Conservation (phyloP, 2,113 vertebrate species). For the Trachemys scripta region DNA sequence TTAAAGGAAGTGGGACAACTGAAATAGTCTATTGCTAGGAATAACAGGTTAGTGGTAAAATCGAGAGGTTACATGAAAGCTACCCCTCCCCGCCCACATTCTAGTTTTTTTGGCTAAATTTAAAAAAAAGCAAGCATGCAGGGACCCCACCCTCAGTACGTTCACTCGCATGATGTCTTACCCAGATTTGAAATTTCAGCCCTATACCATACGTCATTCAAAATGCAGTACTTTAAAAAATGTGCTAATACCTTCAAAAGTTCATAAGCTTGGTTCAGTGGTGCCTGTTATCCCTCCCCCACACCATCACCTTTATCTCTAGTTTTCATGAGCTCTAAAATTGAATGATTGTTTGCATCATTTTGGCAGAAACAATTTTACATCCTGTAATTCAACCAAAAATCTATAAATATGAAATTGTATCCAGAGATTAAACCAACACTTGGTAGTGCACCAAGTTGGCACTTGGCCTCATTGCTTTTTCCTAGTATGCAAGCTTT, state of each 20-base stretch:
- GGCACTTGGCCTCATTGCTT: background rate
- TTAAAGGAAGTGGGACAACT: background rate
- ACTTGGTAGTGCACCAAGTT: background rate
- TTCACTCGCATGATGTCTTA: constrained; percentile 21
- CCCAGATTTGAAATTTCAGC: constrained; percentile 24
- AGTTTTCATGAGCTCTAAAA: constrained; percentile 34
- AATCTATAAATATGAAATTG: background rate
- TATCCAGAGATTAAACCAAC: constrained; percentile 20
- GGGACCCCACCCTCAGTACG: background rate
- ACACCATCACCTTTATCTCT: constrained; percentile 35
- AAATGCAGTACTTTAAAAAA: constrained; percentile 33
- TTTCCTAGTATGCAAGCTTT: background rate
- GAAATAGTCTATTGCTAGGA: background rate
- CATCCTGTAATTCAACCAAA: constrained; percentile 19
- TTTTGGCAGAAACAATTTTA: constrained; percentile 26
- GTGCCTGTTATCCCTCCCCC: constrained; percentile 37
- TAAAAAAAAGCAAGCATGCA: background rate
- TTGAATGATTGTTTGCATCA: constrained; percentile 23
- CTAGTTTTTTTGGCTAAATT: background rate
- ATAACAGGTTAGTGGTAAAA: background rate
- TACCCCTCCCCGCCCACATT: no score
- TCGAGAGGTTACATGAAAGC: background rate
- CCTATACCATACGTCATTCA: background rate
- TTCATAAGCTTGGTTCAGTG: constrained; percentile 56
- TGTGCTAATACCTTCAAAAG: constrained; percentile 47